Evolutionary conservation across 2,797 vertebrate species (phyloP), one percentile per base, ranked within the genome.

Genomic region (Cetoscarus ocellatus): DNA sequence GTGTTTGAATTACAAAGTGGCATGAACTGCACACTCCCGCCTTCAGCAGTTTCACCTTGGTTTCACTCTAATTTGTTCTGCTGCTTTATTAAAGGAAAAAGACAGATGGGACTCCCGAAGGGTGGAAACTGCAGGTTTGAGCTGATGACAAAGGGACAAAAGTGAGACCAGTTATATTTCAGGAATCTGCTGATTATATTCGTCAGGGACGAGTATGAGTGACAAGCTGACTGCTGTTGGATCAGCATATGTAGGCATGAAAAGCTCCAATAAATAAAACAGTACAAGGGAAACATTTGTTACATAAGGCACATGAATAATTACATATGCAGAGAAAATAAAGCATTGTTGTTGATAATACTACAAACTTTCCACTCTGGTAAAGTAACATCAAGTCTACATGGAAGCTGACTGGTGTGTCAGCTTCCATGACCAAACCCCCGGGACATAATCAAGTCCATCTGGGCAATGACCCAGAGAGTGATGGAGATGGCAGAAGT

Each of bases 231-330:
- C 63, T 79, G 79, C 80, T 85, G 58, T 72, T 52, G 27, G 70
- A 76, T 69, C 64, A 72, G 71, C 67, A 53, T 68, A 73, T 8
- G 60, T 39, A 36, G 70, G 71, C 56, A 70, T 52, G 56, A 74
- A 72, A 10, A 38, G 58, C 3, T 0, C 78, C 83, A 79, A 82
- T 69, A 60, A 88, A 78, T 68, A 75, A 44, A 35, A 39, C 17
- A 0, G 40, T 55, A 42, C 51, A 45, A 64, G 55, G n/a, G 59
- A 38, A 68, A 68, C 4, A 4, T 27, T 27, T 27, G 27, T 27
- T 27, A 27, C 27, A 27, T 27, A 27, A 27, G 27, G 27, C 4
- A 27, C 27, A 27, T 27, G 2, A 27, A 27, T 27, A 27, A 27
- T 27, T 27, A 27, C 2, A 27, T 27, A 27, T 27, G 27, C 27